Conservation (phyloP, 2,888 invertebrate species). For the Anagyrus pseudococci region DNA sequence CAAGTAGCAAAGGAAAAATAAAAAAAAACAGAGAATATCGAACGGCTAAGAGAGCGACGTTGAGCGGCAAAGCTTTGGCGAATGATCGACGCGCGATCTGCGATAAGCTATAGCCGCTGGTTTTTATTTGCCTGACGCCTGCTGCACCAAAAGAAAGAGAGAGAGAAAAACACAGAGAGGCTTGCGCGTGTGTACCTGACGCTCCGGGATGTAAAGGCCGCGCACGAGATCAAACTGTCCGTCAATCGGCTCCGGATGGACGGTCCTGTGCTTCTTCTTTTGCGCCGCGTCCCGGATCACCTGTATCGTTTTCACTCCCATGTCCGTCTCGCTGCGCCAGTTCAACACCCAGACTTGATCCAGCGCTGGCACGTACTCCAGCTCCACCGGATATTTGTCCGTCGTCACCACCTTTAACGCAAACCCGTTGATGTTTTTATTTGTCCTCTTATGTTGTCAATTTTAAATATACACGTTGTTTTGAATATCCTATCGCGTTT, state of each 20-base stretch:
- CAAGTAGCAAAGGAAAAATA: no score
- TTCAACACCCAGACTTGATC: constrained; percentile 80
- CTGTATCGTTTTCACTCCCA: constrained; percentile 72
- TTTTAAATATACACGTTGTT: no score
- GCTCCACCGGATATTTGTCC: constrained; percentile 74
- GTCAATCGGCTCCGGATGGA: constrained; percentile 77
- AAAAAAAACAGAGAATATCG: no score
- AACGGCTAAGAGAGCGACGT: no score
- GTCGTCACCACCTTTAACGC: constrained; percentile 70
- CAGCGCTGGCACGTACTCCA: constrained; percentile 73
- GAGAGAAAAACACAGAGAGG: constrained; percentile 5
- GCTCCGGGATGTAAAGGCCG: constrained; percentile 69
- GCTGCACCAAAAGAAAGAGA: background rate
- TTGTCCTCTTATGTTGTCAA: no score
- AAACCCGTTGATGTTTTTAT: no score
- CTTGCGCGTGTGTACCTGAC: constrained; percentile 61
- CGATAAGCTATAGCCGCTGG: no score
- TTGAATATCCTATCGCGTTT: no score
- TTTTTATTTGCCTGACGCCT: no score
- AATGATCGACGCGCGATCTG: no score
- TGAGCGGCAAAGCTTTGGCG: background rate
- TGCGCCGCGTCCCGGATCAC: constrained; percentile 77
- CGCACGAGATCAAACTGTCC: constrained; percentile 77
- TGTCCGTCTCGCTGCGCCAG: constrained; percentile 69
- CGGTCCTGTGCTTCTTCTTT: constrained; percentile 75